phyloP scores from a whole-genome alignment of 2,113 vertebrate species.

The Aegypius monachus region DNA sequence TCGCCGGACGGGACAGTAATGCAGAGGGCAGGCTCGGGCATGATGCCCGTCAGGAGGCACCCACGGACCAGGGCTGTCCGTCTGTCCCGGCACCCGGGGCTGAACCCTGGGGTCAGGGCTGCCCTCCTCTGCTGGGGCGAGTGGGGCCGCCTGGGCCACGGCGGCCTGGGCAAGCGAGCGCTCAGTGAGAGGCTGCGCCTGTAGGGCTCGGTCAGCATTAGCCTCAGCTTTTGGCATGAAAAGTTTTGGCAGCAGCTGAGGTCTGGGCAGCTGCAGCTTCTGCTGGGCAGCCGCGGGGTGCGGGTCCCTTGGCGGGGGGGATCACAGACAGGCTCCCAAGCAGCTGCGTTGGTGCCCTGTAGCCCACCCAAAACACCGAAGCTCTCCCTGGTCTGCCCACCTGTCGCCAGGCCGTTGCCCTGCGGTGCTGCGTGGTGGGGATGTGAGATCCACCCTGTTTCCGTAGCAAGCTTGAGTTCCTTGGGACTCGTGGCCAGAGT shows the following conservation, averaged over 20 bases:
- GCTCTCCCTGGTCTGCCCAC: background rate
- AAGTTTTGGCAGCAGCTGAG: background rate
- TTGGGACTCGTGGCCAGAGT: accelerated
- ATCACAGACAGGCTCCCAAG: background rate
- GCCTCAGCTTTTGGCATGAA: accelerated
- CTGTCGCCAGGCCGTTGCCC: background rate
- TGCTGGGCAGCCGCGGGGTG: background rate
- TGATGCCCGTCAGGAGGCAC: accelerated
- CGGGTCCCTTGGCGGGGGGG: accelerated
- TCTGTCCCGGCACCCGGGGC: background rate
- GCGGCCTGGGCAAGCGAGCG: background rate
- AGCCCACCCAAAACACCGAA: accelerated
- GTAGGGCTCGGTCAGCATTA: accelerated
- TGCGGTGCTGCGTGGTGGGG: accelerated
- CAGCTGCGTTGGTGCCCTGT: accelerated
- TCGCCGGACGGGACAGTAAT: accelerated
- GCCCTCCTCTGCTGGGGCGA: background rate
- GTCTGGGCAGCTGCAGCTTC: background rate
- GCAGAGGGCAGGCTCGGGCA: accelerated
- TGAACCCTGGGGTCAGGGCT: accelerated
- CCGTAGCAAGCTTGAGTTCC: background rate
- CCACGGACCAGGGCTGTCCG: accelerated
- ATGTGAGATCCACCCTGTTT: accelerated
- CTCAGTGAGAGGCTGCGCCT: background rate
- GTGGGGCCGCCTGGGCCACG: accelerated